These are phyloP conservation scores for Chlorops oryzae DNA, from an alignment of 1,140 invertebrate species.

Conservation along the genomic window DNA sequence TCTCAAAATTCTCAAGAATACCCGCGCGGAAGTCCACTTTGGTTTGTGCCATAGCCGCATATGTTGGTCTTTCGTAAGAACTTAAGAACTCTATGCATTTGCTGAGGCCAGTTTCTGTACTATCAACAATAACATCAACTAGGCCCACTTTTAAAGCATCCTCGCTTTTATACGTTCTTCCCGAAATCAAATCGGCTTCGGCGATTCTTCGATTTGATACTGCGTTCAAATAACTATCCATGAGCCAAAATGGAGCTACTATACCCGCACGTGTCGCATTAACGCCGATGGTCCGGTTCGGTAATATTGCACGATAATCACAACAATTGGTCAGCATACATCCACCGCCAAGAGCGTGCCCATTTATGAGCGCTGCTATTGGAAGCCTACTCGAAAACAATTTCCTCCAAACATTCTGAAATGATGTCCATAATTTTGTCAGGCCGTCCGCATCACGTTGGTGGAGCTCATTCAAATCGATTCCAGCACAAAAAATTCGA, in stretches of 20 bases:
- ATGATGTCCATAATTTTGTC: conserved; percentile 59
- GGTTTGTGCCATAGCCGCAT: conserved; percentile 53
- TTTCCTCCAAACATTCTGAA: conserved; percentile 6
- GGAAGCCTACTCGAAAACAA: not conserved
- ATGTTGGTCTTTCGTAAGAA: conserved; percentile 55
- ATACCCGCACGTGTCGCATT: conserved; percentile 68
- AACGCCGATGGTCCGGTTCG: conserved; percentile 68
- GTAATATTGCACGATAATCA: conserved; percentile 72
- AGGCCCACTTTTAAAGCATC: conserved; percentile 64
- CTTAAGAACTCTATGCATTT: conserved; percentile 59
- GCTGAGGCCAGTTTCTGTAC: conserved; percentile 58
- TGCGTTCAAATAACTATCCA: conserved; percentile 46
- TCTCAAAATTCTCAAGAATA: conserved; percentile 51
- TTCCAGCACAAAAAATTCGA: conserved; percentile 68
- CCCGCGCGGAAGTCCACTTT: conserved; percentile 55
- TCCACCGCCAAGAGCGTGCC: conserved; percentile 73
- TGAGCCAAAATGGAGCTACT: conserved; percentile 65
- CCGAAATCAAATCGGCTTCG: conserved; percentile 64
- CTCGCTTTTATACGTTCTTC: conserved; percentile 61
- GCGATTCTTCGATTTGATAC: conserved; percentile 47
- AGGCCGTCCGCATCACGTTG: conserved; percentile 61
- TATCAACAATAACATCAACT: conserved; percentile 63
- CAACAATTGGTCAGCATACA: conserved; percentile 69
- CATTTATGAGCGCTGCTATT: conserved; percentile 30
- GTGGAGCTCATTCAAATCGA: conserved; percentile 80